Base-by-base conservation (phyloP, 2,888 invertebrate species). In the Gnatocerus cornutus region DNA sequence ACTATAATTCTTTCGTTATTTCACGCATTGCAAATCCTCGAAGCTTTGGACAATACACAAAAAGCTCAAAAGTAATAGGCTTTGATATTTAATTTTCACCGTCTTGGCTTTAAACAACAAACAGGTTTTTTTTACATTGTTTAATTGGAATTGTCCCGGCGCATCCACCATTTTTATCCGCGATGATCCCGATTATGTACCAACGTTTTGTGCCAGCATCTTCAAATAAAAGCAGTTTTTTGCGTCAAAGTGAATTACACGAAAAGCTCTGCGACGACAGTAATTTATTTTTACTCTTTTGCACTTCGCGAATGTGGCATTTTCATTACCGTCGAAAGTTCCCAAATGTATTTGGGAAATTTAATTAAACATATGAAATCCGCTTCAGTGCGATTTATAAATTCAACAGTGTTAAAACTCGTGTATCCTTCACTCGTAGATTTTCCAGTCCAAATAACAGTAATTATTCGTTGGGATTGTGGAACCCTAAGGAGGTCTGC, bases 381-480 rank as follows among this genome's bases (percentile, higher is more conserved):
- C 12, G 41, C 41, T 13, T 41, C 12, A 41, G 41, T 6, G 12
- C 41, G 12, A 41, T 41, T 41, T 12, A 41, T 41, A 12, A 41
- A 10, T 41, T 13, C 12, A 41, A 41, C 41, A 12, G 6, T n/a
- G 33, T n/a, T 33, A n/a, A 33, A 33, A 33, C 7, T 12, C 41
- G 1, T 37, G n/a, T 7, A 41, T 12, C 12, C 43, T 43, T 43
- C 12, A 3, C 13, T 2, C 46, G 46, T 46, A 46, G 9, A 16
- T 16, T 46, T 46, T 46, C 46, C 46, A 16, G 16, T 16, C 13
- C 14, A 46, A 46, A 14, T 8, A 16, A 16, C 21, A 16, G 21
- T 46, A 46, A 46, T 46, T 46, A 46, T 46, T 46, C 46, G 16
- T 14, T 12, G 14, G 21, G 46, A 16, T 46, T 46, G 21, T 9